phyloP scores from a whole-genome alignment of 53 echinoderm and acorn worm species.

The Apostichopus leukothele region DNA sequence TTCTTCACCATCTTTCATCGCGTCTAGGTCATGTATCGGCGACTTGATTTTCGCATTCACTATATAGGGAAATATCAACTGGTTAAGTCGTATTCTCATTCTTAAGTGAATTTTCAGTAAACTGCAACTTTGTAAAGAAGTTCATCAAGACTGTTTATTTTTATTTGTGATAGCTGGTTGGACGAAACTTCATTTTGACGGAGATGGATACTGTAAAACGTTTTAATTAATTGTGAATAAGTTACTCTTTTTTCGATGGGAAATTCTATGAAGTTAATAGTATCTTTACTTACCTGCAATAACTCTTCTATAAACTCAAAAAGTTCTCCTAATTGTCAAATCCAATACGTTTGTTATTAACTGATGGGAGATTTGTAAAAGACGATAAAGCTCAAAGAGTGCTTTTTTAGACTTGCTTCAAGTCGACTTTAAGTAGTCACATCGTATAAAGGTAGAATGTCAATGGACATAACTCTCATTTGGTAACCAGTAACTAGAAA shows the following conservation, averaged over 20 bases:
- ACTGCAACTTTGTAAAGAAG: neutral
- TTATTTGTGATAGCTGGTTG: no score
- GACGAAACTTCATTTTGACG: neutral
- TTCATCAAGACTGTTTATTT: no score
- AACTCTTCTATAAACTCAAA: neutral
- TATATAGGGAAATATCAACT: no score
- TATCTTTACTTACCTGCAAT: neutral
- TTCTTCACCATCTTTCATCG: no score
- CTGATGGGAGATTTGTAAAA: neutral
- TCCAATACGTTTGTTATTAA: neutral
- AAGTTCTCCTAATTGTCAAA: neutral
- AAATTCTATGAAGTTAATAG: neutral
- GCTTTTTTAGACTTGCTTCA: constrained; percentile 13
- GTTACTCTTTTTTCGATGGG: no score
- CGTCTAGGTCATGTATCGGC: no score
- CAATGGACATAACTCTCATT: neutral
- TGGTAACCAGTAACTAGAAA: neutral
- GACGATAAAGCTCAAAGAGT: neutral
- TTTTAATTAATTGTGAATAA: no score
- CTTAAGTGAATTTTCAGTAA: neutral
- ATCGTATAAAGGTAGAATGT: constrained; percentile 7
- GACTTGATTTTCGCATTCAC: no score
- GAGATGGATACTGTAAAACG: neutral
- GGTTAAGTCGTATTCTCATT: no score
- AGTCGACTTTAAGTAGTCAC: neutral